These are phyloP conservation scores for Tetheella fluctuosa DNA, from an alignment of 2,888 invertebrate genomes.

Conservation along the genomic window DNA sequence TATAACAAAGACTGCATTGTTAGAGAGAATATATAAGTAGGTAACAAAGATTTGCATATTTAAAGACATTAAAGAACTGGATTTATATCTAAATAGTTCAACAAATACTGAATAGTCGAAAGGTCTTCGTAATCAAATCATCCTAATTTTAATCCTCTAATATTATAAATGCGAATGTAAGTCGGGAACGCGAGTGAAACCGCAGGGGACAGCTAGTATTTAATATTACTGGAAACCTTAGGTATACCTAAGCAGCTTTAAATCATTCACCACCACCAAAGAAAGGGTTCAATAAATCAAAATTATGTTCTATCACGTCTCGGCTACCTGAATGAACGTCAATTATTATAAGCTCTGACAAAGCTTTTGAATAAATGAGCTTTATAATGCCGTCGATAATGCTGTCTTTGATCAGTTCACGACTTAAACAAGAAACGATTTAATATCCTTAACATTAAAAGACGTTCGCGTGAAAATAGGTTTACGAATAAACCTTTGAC, in stretches of 20 bases:
- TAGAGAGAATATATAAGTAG: too few species aligned
- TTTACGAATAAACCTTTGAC: not conserved
- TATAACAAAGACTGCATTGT: too few species aligned
- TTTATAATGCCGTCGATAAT: not conserved
- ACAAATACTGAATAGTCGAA: too few species aligned
- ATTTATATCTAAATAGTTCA: too few species aligned
- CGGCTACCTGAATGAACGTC: not conserved
- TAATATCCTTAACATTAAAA: not conserved
- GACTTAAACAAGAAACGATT: not conserved
- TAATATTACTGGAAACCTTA: not conserved
- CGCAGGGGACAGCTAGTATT: too few species aligned
- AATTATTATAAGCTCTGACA: constrained; percentile 5
- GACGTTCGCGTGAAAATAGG: not conserved
- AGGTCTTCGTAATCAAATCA: too few species aligned
- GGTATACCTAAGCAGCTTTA: not conserved
- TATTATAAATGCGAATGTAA: too few species aligned
- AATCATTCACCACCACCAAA: not conserved
- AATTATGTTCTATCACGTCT: constrained; percentile 7
- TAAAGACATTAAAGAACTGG: too few species aligned
- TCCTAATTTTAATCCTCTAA: too few species aligned
- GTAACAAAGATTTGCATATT: too few species aligned
- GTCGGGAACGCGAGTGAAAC: too few species aligned
- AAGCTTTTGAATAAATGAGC: constrained; percentile 7
- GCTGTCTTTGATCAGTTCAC: not conserved
- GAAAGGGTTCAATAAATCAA: not conserved